Evolutionary conservation across 2,113 vertebrate genomes (phyloP).

Genomic region (Epinephelus moara): DNA sequence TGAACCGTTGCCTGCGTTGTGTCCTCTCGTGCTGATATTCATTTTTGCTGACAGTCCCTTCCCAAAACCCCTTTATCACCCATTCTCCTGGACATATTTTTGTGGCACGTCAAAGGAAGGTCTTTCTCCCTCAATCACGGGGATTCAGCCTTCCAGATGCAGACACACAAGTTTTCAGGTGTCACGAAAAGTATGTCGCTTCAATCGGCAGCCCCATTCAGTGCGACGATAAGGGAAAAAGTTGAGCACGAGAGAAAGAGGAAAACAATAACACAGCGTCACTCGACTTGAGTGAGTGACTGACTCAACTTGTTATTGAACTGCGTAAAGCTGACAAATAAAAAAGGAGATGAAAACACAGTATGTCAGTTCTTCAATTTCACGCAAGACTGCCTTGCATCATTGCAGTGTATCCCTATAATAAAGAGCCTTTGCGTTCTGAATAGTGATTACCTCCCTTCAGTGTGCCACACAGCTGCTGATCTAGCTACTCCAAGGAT

Average conservation of each 20-base stretch:
- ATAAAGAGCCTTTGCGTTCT: conserved; percentile 77
- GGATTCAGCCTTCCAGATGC: conserved; percentile 57
- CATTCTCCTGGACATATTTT: conserved; percentile 76
- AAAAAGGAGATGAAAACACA: conserved; percentile 78
- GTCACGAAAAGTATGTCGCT: conserved; percentile 49
- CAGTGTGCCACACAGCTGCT: conserved; percentile 40
- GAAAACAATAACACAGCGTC: conserved; percentile 61
- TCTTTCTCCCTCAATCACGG: conserved; percentile 59
- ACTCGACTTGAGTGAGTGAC: conserved; percentile 59
- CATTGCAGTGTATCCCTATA: conserved; percentile 80
- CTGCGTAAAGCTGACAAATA: conserved; percentile 75
- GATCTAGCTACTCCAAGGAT: conserved; percentile 31
- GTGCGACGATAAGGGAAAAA: conserved; percentile 32
- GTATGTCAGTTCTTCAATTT: conserved; percentile 87
- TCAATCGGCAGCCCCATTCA: conserved; percentile 42
- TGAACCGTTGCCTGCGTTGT: conserved; percentile 65
- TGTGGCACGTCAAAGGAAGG: conserved; percentile 69
- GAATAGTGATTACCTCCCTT: conserved; percentile 81
- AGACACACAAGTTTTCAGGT: conserved; percentile 55
- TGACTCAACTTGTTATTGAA: conserved; percentile 71
- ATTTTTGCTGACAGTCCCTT: conserved; percentile 79
- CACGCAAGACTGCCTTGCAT: conserved; percentile 81
- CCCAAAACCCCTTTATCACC: conserved; percentile 73
- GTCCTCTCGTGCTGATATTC: conserved; percentile 70
- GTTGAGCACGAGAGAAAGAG: conserved; percentile 22